Evolutionary conservation across 2,888 invertebrate genomes (phyloP).

Genomic region (Drosophila longiperda): DNA sequence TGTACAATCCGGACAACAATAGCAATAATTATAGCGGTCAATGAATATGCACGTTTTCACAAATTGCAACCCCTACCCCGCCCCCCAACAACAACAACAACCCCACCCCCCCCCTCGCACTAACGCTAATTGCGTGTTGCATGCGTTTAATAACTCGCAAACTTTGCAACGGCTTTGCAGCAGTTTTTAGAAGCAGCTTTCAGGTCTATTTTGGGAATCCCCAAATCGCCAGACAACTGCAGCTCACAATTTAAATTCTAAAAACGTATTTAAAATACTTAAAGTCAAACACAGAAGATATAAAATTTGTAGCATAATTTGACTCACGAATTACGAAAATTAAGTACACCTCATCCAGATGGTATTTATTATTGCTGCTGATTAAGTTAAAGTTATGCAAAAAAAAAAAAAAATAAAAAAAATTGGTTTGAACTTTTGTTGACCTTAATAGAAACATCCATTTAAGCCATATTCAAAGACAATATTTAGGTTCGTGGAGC

Average conservation of each 20-base stretch:
- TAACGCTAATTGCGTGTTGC: constrained; percentile 58
- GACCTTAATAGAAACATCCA: background rate
- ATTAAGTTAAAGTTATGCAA: background rate
- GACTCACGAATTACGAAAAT: background rate
- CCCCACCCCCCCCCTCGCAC: constrained; percentile 10
- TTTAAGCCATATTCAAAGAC: background rate
- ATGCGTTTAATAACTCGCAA: constrained; percentile 53
- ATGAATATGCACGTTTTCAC: constrained; percentile 49
- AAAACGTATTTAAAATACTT: background rate
- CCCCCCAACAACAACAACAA: background rate
- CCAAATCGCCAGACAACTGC: background rate
- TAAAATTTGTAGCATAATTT: no score
- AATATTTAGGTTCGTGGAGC: background rate
- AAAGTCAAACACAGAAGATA: background rate
- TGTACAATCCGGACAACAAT: constrained; percentile 21
- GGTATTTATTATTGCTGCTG: background rate
- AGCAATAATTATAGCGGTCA: constrained; percentile 23
- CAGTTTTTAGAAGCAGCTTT: background rate
- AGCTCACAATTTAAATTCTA: background rate
- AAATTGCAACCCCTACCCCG: constrained; percentile 13
- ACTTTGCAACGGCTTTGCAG: background rate
- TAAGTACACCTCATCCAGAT: background rate
- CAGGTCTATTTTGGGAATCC: background rate
- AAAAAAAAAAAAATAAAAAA: no score
- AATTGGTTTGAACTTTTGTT: background rate